A percentile compares a stretch with the other conserved stretches of the same genome.
These are phyloP conservation scores for Thaumatotibia leucotreta DNA, from an alignment of 1,140 invertebrate genomes.

Conservation along the genomic window DNA sequence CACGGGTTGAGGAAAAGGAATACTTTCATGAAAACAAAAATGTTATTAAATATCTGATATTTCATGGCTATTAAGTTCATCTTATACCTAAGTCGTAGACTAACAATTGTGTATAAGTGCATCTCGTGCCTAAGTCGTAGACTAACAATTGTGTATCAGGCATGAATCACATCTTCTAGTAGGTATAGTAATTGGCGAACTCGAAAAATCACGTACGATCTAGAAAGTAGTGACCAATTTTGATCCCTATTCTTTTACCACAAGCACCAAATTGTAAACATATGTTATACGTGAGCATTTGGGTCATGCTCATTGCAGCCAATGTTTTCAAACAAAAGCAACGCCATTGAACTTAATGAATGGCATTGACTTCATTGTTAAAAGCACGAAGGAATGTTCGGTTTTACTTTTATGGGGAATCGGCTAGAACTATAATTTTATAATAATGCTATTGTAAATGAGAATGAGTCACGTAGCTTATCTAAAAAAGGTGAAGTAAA, in stretches of 20 bases:
- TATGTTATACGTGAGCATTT: background rate
- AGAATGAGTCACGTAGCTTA: background rate
- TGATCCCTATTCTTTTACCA: background rate
- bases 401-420: background rate
- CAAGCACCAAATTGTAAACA: background rate
- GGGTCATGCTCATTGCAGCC: background rate
- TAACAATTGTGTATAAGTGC: background rate
- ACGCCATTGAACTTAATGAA: background rate
- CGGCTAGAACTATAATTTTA: background rate
- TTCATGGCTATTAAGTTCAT: no score
- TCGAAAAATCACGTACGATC: background rate
- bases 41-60: no score
- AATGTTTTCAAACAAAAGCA: background rate
- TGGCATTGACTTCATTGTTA: constrained; percentile 3
- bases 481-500: background rate
- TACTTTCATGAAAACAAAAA: no score
- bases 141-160: background rate
- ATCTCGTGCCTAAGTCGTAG: no score
- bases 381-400: background rate
- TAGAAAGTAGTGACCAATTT: background rate
- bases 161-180: background rate
- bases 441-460: background rate
- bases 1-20: no score
- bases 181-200: background rate
- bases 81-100: background rate